Conservation (phyloP, 1,140 invertebrate species). For the Oedothorax gibbosus region DNA sequence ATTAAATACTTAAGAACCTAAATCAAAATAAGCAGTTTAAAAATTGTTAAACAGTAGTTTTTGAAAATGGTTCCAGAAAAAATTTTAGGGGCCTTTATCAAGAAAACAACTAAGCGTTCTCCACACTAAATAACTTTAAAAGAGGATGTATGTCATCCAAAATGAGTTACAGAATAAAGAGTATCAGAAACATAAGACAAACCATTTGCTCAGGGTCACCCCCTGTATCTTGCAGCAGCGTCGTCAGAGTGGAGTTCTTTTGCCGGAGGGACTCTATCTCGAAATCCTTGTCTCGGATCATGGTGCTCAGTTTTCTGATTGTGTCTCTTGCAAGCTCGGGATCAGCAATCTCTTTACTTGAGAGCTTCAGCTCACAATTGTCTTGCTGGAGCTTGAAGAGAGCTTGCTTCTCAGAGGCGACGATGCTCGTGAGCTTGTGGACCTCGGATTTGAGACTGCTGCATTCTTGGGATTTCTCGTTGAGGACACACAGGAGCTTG, state of each 20-base stretch:
- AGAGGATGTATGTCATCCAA: too few relatives aligned
- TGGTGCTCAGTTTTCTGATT: conserved; percentile 68
- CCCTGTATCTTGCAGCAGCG: conserved; percentile 66
- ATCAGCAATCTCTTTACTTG: conserved; percentile 55
- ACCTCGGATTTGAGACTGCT: conserved; percentile 69
- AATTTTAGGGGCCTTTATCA: too few relatives aligned
- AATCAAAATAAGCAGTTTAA: too few relatives aligned
- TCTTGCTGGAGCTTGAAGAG: conserved; percentile 68
- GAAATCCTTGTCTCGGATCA: conserved; percentile 70
- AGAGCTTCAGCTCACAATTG: conserved; percentile 64
- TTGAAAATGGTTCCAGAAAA: too few relatives aligned
- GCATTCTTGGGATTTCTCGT: conserved; percentile 69
- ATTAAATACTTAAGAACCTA: too few relatives aligned
- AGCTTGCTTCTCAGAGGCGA: conserved; percentile 68
- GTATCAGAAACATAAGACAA: too few relatives aligned
- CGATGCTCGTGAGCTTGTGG: conserved; percentile 68
- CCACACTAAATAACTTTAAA: too few relatives aligned
- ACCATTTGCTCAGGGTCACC: conserved; percentile 59
- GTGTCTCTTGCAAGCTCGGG: conserved; percentile 69
- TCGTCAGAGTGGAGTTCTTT: conserved; percentile 69
- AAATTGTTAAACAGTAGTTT: too few relatives aligned
- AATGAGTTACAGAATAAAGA: too few relatives aligned
- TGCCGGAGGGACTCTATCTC: conserved; percentile 70
- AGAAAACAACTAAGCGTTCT: too few relatives aligned
- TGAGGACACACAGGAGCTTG: conserved; percentile 69